Evolutionary conservation across 2,888 invertebrate species (phyloP), one percentile per base, ranked within the genome.

Genomic region (Monochamus alternatus): DNA sequence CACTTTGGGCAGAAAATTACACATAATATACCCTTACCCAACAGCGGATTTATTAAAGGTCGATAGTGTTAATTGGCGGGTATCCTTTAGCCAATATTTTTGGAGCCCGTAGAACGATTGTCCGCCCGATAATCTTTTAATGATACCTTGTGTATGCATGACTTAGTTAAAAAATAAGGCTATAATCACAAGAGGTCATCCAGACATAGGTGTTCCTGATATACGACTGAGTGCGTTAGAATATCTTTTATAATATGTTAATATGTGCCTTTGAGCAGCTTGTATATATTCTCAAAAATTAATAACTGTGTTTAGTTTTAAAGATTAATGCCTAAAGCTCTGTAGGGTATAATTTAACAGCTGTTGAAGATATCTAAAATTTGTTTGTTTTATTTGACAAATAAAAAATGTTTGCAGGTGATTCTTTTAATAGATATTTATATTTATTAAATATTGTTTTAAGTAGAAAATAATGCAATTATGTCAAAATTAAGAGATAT

Each of bases 41-140:
- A 75, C 75, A 71, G 73, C 58, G 63, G 66, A 79, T 81, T 74
- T 78, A 79, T 81, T 75, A 78, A 73, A 79, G 75, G 77, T 79
- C 77, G 75, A 67, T 66, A 66, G 75, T 75, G 77, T 77, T 79
- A 81, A 81, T 81, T 81, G 76, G 58, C 32, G 76, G 81, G 76
- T 79, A 75, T 70, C 65, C 72, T 77, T 64, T 64, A 71, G 73
- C 75, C 75, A 62, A 76, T 76, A 76, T 76, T 73, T 78, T 75
- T 72, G 51, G 67, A 74, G 74, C 76, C 68, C 63, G 76, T 75
- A 68, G 66, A 75, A 9, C 14, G 64, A 70, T 70, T 38, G 43
- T 55, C 32, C 32, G 63, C 51, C 22, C 52, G 65, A 73, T 67
- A 66, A 60, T 38, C 60, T 10, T 62, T 31, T 73, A 73, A 73